phyloP scores from a whole-genome alignment of 1,140 invertebrate species.

The Pseudomyrmex gracilis region DNA sequence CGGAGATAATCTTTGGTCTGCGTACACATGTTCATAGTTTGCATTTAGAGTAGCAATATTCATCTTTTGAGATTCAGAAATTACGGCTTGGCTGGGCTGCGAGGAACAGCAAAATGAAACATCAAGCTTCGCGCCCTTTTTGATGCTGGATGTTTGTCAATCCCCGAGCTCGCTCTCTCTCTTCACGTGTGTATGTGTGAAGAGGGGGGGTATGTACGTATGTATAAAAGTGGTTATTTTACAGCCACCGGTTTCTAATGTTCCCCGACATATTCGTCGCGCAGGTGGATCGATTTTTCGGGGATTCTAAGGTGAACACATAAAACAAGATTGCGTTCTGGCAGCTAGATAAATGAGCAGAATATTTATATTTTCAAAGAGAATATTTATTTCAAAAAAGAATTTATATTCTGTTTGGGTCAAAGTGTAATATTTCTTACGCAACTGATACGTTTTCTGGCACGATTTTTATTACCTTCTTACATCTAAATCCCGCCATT shows the following conservation, averaged over 20 bases:
- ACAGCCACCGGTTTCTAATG: not conserved
- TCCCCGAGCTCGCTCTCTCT: not conserved
- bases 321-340: not conserved
- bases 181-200: too few species aligned
- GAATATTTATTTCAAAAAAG: too few species aligned
- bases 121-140: constrained; percentile 16
- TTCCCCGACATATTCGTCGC: not conserved
- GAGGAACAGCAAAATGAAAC: constrained; percentile 5
- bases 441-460: constrained; percentile 5
- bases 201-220: too few species aligned
- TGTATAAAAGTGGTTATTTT: constrained; percentile 1
- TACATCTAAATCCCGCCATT: not conserved
- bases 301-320: not conserved
- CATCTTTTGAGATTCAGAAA: constrained; percentile 15
- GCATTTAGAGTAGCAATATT: constrained; percentile 24
- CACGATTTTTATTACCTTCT: not conserved
- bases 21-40: constrained; percentile 32
- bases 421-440: not conserved
- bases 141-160: constrained; percentile 26
- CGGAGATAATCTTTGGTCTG: constrained; percentile 2
- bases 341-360: not conserved
- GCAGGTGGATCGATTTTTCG: not conserved
- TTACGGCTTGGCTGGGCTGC: not conserved
- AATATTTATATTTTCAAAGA: too few species aligned
- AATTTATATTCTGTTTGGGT: not conserved